These are phyloP conservation scores for Terrapene triunguis DNA, from an alignment of 2,113 vertebrate species.

Conservation along the genomic window DNA sequence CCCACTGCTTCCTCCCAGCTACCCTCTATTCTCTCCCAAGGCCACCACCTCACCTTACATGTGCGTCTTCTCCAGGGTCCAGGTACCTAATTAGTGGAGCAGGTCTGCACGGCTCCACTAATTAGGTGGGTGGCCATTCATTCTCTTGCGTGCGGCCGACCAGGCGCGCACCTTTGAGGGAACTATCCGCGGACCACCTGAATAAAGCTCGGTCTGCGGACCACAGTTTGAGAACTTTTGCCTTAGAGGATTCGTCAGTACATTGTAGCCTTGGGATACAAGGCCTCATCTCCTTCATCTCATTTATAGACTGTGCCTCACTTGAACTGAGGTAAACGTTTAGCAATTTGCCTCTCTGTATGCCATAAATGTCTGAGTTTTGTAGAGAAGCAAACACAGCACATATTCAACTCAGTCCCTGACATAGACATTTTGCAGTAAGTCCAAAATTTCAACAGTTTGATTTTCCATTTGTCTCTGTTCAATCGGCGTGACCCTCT, in stretches of 20 bases:
- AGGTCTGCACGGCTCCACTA: too few relatives aligned
- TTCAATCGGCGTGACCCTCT: background rate
- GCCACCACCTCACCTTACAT: too few relatives aligned
- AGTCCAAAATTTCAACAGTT: background rate
- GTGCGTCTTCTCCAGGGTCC: too few relatives aligned
- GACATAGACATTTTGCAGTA: background rate
- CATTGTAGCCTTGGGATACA: background rate
- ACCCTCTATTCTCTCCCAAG: too few relatives aligned
- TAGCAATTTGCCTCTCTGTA: conserved; percentile 41
- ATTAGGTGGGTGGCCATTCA: too few relatives aligned
- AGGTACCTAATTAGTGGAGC: too few relatives aligned
- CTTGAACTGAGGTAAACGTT: conserved; percentile 15
- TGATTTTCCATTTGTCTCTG: background rate
- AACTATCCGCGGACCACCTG: too few relatives aligned
- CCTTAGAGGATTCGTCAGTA: background rate
- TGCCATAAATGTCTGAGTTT: conserved; percentile 20
- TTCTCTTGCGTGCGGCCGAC: too few relatives aligned
- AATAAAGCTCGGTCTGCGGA: too few relatives aligned
- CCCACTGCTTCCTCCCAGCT: too few relatives aligned
- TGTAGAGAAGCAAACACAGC: background rate
- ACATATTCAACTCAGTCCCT: background rate
- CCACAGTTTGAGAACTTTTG: too few relatives aligned
- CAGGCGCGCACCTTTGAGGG: too few relatives aligned
- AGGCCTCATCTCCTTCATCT: background rate
- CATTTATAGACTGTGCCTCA: conserved; percentile 26